Evolutionary conservation across 2,888 invertebrate species (phyloP), one percentile per base, ranked within the genome.

Genomic region (Tinea pellionella): DNA sequence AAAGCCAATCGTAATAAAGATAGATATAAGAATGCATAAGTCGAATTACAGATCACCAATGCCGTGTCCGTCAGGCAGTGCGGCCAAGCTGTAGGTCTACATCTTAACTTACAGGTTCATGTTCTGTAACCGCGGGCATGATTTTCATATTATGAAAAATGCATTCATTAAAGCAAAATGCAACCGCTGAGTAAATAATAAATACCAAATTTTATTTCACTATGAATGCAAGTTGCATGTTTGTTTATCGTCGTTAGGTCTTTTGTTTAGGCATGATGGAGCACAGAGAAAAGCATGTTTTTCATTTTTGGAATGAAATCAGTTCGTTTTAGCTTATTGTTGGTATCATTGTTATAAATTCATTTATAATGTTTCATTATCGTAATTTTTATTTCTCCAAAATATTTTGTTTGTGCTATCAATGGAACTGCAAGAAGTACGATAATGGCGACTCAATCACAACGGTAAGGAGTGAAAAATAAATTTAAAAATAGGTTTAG

Each of bases 41-140:
- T 53, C 53, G 66, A 63, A 69, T 81, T 82, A 64, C 84, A 84
- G 84, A 75, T 77, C 77, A 60, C 70, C 73, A 64, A 74, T 71
- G 66, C 81, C 82, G 66, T 69, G 72, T 61, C 73, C 69, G 63
- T 66, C 71, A 62, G 71, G 70, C 65, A 68, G 70, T 73, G 69
- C 72, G 67, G 67, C 64, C 61, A 73, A 73, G 66, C 71, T 75
- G 84, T 85, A 82, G 80, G 84, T 84, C 72, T 66, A 62, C 61
- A 62, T 59, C 43, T 61, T 43, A 61, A 63, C 62, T 65, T 64
- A 55, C 65, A 65, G 64, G 64, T 70, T 66, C 61, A 64, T 69
- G 72, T 70, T 32, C 66, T 66, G 67, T 72, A 65, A 68, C 56
- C 53, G 61, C 63, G 59, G 63, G 69, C 67, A 68, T 69, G 67